Base-by-base conservation (phyloP, 2,888 invertebrate species). In the Ditula angustiorana region DNA sequence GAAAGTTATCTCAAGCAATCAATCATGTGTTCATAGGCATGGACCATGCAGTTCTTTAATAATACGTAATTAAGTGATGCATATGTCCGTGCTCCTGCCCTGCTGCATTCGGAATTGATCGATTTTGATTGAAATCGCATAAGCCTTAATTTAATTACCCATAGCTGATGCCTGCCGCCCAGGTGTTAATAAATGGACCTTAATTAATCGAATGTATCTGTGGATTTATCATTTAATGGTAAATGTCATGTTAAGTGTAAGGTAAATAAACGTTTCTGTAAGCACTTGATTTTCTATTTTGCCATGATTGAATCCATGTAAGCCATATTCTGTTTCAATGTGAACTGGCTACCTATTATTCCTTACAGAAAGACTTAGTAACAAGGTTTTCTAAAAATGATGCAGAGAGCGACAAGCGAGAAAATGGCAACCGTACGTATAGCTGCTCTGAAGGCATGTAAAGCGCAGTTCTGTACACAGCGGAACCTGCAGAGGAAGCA, bases 181-280 rank as follows among this genome's bases (percentile, higher is more conserved):
- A 23, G 61, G 24, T 53, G 53, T 53, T 46, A 55, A 55, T 61
- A 33, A 61, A 10, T 19, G 53, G 35, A 55, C 35, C 24, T 55
- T 35, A 35, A 55, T 55, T 61, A 61, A 61, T 46, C n/a, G 50
- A 60, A 16, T 60, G 41, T 50, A 50, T 11, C 59, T 60, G 50
- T 37, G 21, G 30, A 30, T 7, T 30, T 30, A 1, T 30, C 30
- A 61, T 52, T 26, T 47, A 61, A 47, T 44, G 61, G 53, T 24
- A 23, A 46, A 46, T n/a, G 26, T n/a, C n/a, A n/a, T n/a, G n/a
- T n/a, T n/a, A n/a, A 8, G 5, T 30, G 10, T 30, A 10, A 30
- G 10, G 30, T 30, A 5, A 30, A 30, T 10, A 30, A 30, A 30
- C 8, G 10, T 10, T 1, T 2, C 30, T 10, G 30, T 30, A 30